These are phyloP conservation scores for Danionella dracula DNA, from an alignment of 2,797 vertebrate genomes.

Conservation along the genomic window DNA sequence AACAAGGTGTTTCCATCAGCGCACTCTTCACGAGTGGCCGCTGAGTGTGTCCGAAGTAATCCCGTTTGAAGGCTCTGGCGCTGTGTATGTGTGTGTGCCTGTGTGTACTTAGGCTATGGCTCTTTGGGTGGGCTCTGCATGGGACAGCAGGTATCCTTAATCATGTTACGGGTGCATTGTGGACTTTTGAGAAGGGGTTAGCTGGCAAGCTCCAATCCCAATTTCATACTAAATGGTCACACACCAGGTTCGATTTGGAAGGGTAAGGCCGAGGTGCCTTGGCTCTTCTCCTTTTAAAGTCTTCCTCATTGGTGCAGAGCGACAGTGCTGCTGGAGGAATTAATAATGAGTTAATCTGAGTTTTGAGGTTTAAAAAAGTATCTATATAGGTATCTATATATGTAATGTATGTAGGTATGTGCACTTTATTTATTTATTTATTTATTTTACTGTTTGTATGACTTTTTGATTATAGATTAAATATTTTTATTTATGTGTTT, in stretches of 20 bases:
- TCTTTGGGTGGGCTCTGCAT: constrained; percentile 43
- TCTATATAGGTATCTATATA: too few species aligned
- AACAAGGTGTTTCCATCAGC: constrained; percentile 19
- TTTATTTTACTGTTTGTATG: too few species aligned
- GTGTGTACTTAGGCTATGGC: constrained; percentile 11
- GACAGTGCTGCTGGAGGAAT: constrained; percentile 12
- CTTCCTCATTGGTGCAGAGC: constrained; percentile 7
- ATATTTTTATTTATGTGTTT: too few species aligned
- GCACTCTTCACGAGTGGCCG: constrained; percentile 22
- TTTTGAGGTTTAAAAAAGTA: neutral
- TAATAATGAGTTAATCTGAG: neutral
- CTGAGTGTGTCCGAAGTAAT: constrained; percentile 31
- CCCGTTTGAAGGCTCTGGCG: constrained; percentile 17
- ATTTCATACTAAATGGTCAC: constrained; percentile 47
- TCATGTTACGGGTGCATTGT: constrained; percentile 34
- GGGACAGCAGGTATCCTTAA: constrained; percentile 46
- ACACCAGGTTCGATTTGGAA: constrained; percentile 41
- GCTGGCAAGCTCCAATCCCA: constrained; percentile 45
- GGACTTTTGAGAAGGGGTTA: constrained; percentile 22
- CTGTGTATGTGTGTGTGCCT: constrained; percentile 26
- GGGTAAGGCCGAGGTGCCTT: constrained; percentile 26
- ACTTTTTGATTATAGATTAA: too few species aligned
- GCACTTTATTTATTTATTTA: too few species aligned
- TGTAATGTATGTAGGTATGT: too few species aligned
- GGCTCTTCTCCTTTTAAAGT: constrained; percentile 10